A percentile compares a stretch with the other conserved stretches of the same genome.
Conservation (phyloP, 2,888 invertebrate species). For the Napeogenes sylphis region DNA sequence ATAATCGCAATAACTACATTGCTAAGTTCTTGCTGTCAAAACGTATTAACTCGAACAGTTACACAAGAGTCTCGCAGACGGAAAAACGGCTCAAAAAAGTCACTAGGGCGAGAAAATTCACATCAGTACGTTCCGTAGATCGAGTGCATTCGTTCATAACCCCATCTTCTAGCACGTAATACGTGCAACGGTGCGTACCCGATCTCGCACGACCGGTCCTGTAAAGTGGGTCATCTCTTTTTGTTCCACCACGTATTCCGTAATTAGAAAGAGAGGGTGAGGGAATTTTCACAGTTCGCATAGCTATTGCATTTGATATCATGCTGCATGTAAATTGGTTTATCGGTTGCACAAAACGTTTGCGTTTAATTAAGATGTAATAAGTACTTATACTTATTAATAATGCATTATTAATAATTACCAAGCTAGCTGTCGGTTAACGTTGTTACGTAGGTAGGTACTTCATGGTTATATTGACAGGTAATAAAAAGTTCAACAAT, state of each 20-base stretch:
- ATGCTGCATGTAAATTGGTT: constrained; percentile 44
- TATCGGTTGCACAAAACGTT: constrained; percentile 37
- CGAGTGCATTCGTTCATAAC: constrained; percentile 58
- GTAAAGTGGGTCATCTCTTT: constrained; percentile 77
- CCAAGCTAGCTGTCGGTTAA: neutral
- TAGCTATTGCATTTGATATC: constrained; percentile 38
- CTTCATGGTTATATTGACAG: too few relatives aligned
- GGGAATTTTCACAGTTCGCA: constrained; percentile 43
- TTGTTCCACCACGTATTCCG: constrained; percentile 75
- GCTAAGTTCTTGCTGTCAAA: too few relatives aligned
- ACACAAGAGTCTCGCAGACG: constrained; percentile 65
- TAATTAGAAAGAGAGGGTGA: constrained; percentile 72
- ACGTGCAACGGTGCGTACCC: constrained; percentile 73
- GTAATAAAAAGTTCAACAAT: too few relatives aligned
- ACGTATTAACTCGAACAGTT: constrained; percentile 33
- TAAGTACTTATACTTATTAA: too few relatives aligned
- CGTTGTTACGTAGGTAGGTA: too few relatives aligned
- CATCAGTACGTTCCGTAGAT: constrained; percentile 70
- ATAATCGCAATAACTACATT: neutral
- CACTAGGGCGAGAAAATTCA: constrained; percentile 76
- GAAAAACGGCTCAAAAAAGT: constrained; percentile 66
- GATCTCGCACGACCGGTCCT: constrained; percentile 75
- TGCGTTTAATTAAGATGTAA: constrained; percentile 19
- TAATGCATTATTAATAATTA: neutral
- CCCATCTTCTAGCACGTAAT: constrained; percentile 71